These are phyloP conservation scores for Squalus acanthias DNA, from an alignment of 2,797 vertebrate genomes.

Conservation along the genomic window DNA sequence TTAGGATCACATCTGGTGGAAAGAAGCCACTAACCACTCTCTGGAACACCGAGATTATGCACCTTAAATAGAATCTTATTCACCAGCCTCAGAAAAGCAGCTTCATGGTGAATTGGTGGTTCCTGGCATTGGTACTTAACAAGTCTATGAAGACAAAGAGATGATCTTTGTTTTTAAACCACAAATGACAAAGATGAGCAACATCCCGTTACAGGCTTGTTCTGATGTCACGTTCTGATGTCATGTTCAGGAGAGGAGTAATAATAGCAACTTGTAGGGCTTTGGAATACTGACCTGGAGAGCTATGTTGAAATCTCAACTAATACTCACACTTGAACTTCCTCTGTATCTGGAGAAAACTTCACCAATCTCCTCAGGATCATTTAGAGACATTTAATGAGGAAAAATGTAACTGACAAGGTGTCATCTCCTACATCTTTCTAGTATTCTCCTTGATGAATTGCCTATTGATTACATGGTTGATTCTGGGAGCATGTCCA, in stretches of 20 bases:
- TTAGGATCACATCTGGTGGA: not conserved
- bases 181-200: not conserved
- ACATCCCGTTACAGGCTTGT: not conserved
- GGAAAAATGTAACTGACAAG: no score
- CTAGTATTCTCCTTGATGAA: no score
- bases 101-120: not conserved
- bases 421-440: no score
- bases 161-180: not conserved
- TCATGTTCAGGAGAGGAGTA: not conserved
- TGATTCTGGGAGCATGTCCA: not conserved
- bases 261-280: not conserved
- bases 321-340: no score
- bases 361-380: no score
- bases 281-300: not conserved
- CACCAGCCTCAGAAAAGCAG: not conserved
- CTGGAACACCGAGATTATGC: not conserved
- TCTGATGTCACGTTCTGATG: not conserved
- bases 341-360: no score
- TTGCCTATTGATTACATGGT: not conserved
- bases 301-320: no score
- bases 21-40: not conserved
- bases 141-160: not conserved
- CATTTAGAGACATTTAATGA: no score
- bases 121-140: not conserved
- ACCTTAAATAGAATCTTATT: not conserved